Conservation (phyloP, 2,113 vertebrate genomes). For the Nothoprocta perdicaria region DNA sequence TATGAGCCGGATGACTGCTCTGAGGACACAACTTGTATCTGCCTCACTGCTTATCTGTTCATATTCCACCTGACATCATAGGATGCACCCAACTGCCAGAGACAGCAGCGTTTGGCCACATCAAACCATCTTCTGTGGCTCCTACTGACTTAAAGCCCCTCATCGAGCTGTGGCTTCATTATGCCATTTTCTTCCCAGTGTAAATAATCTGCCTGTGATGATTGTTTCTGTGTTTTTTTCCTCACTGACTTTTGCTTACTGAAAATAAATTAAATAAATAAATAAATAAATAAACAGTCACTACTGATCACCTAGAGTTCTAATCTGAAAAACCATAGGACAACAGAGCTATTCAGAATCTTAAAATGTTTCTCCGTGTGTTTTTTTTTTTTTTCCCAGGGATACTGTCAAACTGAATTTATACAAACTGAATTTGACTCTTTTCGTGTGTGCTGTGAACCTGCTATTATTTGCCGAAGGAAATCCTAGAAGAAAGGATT, state of each 20-base stretch:
- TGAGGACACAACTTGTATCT: background rate
- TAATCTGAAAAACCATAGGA: background rate
- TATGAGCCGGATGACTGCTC: background rate
- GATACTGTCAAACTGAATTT: background rate
- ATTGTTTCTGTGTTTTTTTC: background rate
- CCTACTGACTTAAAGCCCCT: background rate
- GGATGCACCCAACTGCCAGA: background rate
- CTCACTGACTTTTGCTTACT: background rate
- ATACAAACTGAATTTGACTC: background rate
- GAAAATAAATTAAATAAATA: background rate
- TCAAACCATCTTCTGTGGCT: background rate
- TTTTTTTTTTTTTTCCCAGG: background rate
- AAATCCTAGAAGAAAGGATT: background rate
- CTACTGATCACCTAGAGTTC: background rate
- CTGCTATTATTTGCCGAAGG: background rate
- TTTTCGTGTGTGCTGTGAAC: background rate
- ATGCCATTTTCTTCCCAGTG: background rate
- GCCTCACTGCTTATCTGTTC: background rate
- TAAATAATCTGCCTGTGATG: background rate
- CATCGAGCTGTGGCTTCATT: background rate
- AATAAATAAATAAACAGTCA: background rate
- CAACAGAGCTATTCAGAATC: accelerated
- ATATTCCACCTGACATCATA: background rate
- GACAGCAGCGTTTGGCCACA: background rate
- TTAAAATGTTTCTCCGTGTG: background rate